A percentile compares a stretch with the other conserved stretches of the same genome.
Evolutionary conservation across 2,888 invertebrate genomes (phyloP).

Genomic region (Ochlodes sylvanus): DNA sequence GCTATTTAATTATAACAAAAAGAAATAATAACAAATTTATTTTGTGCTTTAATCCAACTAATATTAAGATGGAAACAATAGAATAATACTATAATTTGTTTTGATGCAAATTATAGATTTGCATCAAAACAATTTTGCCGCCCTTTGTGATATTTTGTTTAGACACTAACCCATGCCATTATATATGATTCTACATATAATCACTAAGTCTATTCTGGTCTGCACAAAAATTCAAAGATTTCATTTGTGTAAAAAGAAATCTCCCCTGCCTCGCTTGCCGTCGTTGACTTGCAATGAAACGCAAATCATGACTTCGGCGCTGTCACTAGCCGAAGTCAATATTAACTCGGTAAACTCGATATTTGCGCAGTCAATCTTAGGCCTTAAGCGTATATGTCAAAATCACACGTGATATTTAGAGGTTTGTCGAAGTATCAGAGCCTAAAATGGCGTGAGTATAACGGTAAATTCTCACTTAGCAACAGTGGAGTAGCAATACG

Average conservation of each 20-base stretch:
- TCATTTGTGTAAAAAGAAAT: neutral
- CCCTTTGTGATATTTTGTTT: too few relatives aligned
- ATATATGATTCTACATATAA: too few relatives aligned
- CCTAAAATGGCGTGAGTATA: conserved; percentile 26
- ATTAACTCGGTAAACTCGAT: conserved; percentile 14
- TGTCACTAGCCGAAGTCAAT: conserved; percentile 29
- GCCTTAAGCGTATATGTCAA: conserved; percentile 18
- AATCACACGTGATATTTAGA: conserved; percentile 19
- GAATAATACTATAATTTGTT: too few relatives aligned
- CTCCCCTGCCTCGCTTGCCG: neutral
- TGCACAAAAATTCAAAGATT: too few relatives aligned
- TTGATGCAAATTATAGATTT: too few relatives aligned
- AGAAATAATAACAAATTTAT: too few relatives aligned
- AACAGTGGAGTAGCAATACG: neutral
- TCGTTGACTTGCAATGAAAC: neutral
- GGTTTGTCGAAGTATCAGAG: conserved; percentile 11
- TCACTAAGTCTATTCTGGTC: too few relatives aligned
- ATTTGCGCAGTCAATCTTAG: conserved; percentile 31
- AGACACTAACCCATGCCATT: too few relatives aligned
- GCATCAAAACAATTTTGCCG: too few relatives aligned
- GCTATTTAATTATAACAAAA: neutral
- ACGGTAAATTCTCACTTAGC: conserved; percentile 13
- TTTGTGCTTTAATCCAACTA: too few relatives aligned
- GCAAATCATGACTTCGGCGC: conserved; percentile 2
- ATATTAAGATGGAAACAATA: too few relatives aligned